Base-by-base conservation (phyloP, 1,140 invertebrate genomes). In the Bombus polaris region DNA sequence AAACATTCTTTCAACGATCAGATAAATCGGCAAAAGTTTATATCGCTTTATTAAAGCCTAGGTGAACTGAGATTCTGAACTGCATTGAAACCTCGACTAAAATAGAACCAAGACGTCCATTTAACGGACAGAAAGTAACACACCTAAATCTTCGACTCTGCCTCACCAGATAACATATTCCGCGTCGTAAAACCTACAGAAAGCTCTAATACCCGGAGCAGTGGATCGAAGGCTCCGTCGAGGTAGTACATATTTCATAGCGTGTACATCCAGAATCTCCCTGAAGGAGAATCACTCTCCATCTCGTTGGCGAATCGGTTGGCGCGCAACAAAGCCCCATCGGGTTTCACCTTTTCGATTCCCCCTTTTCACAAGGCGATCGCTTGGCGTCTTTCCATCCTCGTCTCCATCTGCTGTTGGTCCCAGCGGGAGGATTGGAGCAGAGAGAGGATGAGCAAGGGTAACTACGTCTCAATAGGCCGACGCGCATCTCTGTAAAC, bases 401-500 rank as follows among this genome's bases (percentile, higher is more conserved):
- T 68, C 53, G 12, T n/a, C 57, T 81, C 47, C 32, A 47, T 65
- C 73, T 83, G 39, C 86, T 71, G 70, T 75, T 57, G 57, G 74
- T 81, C 65, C 37, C 81, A 87, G 66, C 80, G 77, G 88, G 75
- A 83, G 87, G 85, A 89, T 85, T n/a, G 10, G 87, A 84, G 81
- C 85, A 32, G 32, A 44, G 81, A 62, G 77, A 77, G 88, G 81
- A 89, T 57, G 89, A 87, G 82, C 87, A 80, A 90, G 86, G 81
- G 88, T 90, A 90, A 90, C 89, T 90, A 90, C 89, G 88, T 90
- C 89, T 90, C 88, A 90, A 90, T 90, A 90, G 88, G 74, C 81
- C 66, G 75, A n/a, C n/a, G 71, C 13, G 68, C 73, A 89, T 89
- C 88, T 82, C 76, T 81, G 88, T 75, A 82, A 83, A 87, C 70